Conservation (phyloP, 2,888 invertebrate genomes). For the Tiliacea citrago region DNA sequence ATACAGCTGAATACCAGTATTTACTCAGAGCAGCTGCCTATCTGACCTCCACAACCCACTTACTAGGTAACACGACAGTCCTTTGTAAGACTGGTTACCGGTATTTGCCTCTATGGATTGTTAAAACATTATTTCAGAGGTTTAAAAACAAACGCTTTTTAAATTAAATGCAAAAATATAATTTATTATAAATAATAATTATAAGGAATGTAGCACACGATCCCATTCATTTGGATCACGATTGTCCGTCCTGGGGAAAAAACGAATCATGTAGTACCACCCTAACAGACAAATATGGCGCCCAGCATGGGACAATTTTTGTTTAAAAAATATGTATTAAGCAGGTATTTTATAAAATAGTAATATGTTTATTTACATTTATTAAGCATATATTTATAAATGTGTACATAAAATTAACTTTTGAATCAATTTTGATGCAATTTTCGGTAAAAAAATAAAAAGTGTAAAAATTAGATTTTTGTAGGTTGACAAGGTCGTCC, state of each 20-base stretch:
- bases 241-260: conserved; percentile 60
- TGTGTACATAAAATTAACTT: conserved; percentile 1
- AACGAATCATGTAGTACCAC: conserved; percentile 15
- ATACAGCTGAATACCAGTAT: too few relatives aligned
- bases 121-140: not conserved
- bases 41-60: not conserved
- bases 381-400: conserved; percentile 5
- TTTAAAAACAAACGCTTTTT: conserved; percentile 32
- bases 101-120: not conserved
- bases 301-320: conserved; percentile 49
- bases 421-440: conserved; percentile 55
- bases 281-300: conserved; percentile 31
- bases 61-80: not conserved
- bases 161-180: conserved; percentile 50
- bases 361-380: conserved; percentile 19
- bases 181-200: conserved; percentile 52
- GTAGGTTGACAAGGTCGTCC: conserved; percentile 20
- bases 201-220: conserved; percentile 52
- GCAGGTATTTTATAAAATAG: not conserved
- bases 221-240: conserved; percentile 34
- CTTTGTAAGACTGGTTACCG: not conserved
- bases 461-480: not conserved
- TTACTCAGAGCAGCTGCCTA: too few relatives aligned
- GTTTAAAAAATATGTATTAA: not conserved
- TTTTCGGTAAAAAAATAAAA: conserved; percentile 1